Conservation (phyloP, 2,113 vertebrate species). For the Cynopterus brachyotis region DNA sequence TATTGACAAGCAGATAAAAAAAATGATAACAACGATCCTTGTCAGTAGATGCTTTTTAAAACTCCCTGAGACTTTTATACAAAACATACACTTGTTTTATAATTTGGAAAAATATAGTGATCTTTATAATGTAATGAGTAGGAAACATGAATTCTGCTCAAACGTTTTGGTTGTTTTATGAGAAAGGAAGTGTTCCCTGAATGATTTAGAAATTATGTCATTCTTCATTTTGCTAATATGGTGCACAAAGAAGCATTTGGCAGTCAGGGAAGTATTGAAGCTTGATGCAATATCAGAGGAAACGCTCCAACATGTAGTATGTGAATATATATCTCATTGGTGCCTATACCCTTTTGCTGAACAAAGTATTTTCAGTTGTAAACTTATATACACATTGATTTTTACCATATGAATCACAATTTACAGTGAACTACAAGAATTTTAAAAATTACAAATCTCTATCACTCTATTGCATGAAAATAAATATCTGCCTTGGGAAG, state of each 20-base stretch:
- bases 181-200: not conserved
- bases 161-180: not conserved
- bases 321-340: not conserved
- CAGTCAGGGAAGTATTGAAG: slow-evolving; percentile 8
- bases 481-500: not conserved
- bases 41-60: not conserved
- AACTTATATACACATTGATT: not conserved
- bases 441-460: not conserved
- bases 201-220: slow-evolving; percentile 26
- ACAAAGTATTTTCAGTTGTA: slow-evolving; percentile 38
- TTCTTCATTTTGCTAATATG: slow-evolving; percentile 30
- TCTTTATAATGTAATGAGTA: not conserved
- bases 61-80: not conserved
- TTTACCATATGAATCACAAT: slow-evolving; percentile 23
- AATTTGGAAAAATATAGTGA: not conserved
- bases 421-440: not conserved
- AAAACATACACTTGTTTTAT: not conserved
- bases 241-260: slow-evolving; percentile 1
- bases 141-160: not conserved
- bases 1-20: not conserved
- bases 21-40: not conserved
- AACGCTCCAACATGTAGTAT: not conserved
- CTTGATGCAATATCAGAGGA: not conserved
- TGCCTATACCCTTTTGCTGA: not conserved
- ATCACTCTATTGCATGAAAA: not conserved